Percentiles rank a stretch among this genome's conserved stretches.
These are phyloP conservation scores for Dendrocincla tyrannina DNA, from an alignment of 2,797 vertebrate genomes.

Conservation along the genomic window DNA sequence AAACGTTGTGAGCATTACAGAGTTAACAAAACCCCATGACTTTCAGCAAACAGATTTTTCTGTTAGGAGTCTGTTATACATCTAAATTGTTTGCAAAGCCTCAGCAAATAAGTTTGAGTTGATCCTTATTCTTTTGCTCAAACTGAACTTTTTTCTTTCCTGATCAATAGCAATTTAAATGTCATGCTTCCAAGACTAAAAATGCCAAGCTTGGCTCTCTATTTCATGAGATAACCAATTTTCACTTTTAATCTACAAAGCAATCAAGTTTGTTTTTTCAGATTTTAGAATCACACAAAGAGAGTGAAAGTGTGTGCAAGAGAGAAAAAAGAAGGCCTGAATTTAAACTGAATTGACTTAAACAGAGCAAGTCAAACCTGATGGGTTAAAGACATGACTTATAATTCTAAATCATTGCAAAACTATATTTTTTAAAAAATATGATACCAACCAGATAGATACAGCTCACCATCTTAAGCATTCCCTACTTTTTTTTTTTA, in stretches of 20 bases:
- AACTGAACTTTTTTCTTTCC: conserved; percentile 17
- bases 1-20: background rate
- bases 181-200: conserved; percentile 45
- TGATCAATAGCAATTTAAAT: conserved; percentile 74
- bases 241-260: conserved; percentile 66
- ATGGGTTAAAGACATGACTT: conserved; percentile 80
- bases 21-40: background rate
- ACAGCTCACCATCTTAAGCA: background rate
- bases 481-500: background rate
- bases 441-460: conserved; percentile 63
- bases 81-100: conserved; percentile 28
- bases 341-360: conserved; percentile 71
- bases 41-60: conserved; percentile 16
- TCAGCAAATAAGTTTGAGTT: conserved; percentile 10
- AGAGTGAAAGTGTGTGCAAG: fast-evolving
- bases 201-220: conserved; percentile 22
- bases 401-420: conserved; percentile 78
- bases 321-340: conserved; percentile 22
- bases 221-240: conserved; percentile 53
- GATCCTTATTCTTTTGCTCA: background rate
- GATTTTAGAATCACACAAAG: background rate
- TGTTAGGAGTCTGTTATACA: background rate
- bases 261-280: conserved; percentile 55
- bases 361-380: conserved; percentile 75
- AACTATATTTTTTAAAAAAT: conserved; percentile 74